phyloP scores from a whole-genome alignment of 2,888 invertebrate species.

The Polydrusus tereticollis region DNA sequence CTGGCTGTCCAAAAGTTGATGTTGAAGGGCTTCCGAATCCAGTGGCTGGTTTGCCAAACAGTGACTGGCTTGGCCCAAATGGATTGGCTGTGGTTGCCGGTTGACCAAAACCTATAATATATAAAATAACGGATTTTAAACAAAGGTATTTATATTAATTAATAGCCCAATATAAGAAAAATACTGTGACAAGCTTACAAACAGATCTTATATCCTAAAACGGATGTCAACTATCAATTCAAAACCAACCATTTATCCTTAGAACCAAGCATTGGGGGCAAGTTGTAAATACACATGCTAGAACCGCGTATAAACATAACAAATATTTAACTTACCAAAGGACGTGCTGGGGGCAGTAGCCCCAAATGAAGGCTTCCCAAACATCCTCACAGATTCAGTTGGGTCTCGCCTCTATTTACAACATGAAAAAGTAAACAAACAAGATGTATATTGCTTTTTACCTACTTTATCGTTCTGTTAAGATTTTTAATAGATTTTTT shows the following conservation, averaged over 20 bases:
- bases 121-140: no score
- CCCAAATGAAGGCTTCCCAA: slow-evolving; percentile 58
- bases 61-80: slow-evolving; percentile 62
- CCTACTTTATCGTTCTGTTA: no score
- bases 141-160: no score
- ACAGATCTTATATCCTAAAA: no score
- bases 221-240: no score
- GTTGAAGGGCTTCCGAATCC: slow-evolving; percentile 75
- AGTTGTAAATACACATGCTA: background rate
- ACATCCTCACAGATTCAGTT: slow-evolving; percentile 30
- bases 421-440: slow-evolving; percentile 5
- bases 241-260: no score
- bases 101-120: slow-evolving; percentile 58
- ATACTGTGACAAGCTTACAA: no score
- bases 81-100: slow-evolving; percentile 55
- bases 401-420: background rate
- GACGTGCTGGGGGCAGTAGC: slow-evolving; percentile 62
- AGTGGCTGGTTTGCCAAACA: slow-evolving; percentile 71
- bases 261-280: no score
- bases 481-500: no score
- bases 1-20: slow-evolving; percentile 77
- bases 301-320: slow-evolving; percentile 1
- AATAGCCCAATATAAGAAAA: no score
- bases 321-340: slow-evolving; percentile 62
- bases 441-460: background rate